These are phyloP conservation scores for Porites evermanni DNA, from an alignment of 92 coral and sea anemone genomes.

Conservation along the genomic window DNA sequence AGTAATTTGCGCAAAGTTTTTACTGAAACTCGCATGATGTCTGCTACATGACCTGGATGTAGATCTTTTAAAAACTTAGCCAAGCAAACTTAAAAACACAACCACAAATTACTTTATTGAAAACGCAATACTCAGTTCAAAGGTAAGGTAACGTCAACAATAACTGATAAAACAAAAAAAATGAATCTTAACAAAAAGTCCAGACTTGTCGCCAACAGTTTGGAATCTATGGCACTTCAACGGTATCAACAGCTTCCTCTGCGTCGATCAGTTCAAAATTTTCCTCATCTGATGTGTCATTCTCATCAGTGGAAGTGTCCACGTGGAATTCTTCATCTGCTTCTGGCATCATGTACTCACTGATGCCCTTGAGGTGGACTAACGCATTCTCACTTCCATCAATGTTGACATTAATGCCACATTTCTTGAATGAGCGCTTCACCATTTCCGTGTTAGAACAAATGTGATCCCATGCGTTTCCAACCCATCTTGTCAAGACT, in stretches of 20 bases:
- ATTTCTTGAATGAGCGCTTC: conserved; percentile 39
- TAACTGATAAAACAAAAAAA: too few species aligned
- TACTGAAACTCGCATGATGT: too few species aligned
- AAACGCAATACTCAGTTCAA: too few species aligned
- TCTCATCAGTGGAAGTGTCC: conserved; percentile 26
- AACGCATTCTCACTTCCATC: conserved; percentile 39
- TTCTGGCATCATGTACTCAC: conserved; percentile 28
- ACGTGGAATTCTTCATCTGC: conserved; percentile 34
- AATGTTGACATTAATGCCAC: conserved; percentile 30
- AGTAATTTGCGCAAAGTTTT: too few species aligned
- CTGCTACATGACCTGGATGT: too few species aligned
- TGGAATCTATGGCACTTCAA: too few species aligned
- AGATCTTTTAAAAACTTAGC: too few species aligned
- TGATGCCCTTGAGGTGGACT: conserved; percentile 34
- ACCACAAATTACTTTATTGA: too few species aligned
- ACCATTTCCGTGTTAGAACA: conserved; percentile 41
- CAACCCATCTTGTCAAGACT: conserved; percentile 40
- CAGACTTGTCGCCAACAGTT: too few species aligned
- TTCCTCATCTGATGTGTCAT: conserved; percentile 21
- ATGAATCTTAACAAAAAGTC: too few species aligned
- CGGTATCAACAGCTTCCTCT: not conserved
- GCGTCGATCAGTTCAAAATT: conserved; percentile 29
- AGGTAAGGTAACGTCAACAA: too few species aligned
- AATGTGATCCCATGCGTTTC: conserved; percentile 48
- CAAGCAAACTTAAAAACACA: too few species aligned